phyloP scores from a whole-genome alignment of 2,113 vertebrate species.

The Egretta garzetta region DNA sequence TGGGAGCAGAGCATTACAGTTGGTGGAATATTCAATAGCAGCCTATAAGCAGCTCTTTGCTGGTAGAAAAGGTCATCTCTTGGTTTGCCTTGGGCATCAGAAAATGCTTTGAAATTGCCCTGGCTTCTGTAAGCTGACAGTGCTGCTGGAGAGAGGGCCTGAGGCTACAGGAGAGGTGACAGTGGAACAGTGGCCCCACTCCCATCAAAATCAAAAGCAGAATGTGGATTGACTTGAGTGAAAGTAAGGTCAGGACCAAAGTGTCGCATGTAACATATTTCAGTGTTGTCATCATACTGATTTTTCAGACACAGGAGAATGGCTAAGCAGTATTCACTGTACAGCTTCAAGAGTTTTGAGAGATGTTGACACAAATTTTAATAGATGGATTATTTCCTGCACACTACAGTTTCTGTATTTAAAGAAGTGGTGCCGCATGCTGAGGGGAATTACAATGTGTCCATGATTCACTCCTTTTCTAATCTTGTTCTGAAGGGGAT shows the following conservation, averaged over 20 bases:
- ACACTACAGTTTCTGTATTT: neutral
- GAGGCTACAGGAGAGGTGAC: neutral
- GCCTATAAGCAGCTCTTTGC: neutral
- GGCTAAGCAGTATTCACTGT: neutral
- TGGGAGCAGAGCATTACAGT: neutral
- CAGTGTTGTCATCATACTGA: neutral
- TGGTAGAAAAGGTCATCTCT: conserved; percentile 31
- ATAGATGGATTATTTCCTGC: neutral
- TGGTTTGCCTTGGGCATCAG: conserved; percentile 12
- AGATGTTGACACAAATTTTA: neutral
- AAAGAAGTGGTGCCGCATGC: neutral
- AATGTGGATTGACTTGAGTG: neutral
- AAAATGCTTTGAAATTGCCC: conserved; percentile 13
- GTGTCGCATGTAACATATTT: neutral
- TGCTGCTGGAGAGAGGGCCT: neutral
- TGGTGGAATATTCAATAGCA: conserved; percentile 20
- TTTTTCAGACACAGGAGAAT: neutral
- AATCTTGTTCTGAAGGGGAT: neutral
- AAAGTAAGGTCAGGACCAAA: neutral
- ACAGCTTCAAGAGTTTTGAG: neutral
- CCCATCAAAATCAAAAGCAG: neutral
- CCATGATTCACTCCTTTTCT: neutral
- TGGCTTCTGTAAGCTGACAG: neutral
- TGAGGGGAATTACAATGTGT: neutral
- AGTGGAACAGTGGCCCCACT: neutral